Conservation (phyloP, 2,888 invertebrate genomes). For the Scaptomyza polygonia region DNA sequence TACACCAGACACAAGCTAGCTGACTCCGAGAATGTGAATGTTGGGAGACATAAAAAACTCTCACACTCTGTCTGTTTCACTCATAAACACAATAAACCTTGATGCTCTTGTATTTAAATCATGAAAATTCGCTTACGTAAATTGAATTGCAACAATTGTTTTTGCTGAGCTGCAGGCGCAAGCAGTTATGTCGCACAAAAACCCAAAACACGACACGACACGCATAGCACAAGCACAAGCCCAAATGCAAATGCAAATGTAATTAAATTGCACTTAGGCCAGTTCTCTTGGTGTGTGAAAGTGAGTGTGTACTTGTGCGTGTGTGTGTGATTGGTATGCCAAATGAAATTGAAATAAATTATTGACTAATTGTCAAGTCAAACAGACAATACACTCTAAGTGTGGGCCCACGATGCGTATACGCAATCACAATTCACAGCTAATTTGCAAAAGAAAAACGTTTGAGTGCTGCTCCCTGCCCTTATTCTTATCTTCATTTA, state of each 20-base stretch:
- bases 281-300: constrained; percentile 10
- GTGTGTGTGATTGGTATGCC: constrained; percentile 63
- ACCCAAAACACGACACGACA: constrained; percentile 31
- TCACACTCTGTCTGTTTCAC: background rate
- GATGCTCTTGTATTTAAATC: constrained; percentile 75
- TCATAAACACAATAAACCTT: constrained; percentile 44
- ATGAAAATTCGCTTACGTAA: constrained; percentile 76
- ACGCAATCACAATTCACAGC: constrained; percentile 59
- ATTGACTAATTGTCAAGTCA: constrained; percentile 82
- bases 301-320: constrained; percentile 1
- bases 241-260: constrained; percentile 62
- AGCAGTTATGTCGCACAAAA: constrained; percentile 65
- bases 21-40: constrained; percentile 43
- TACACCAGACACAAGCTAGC: constrained; percentile 27
- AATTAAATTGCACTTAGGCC: constrained; percentile 73
- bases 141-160: constrained; percentile 74
- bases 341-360: constrained; percentile 82
- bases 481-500: constrained; percentile 54
- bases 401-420: constrained; percentile 38
- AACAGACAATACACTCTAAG: constrained; percentile 42
- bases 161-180: constrained; percentile 51
- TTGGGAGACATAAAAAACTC: constrained; percentile 8
- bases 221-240: constrained; percentile 8
- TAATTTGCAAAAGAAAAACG: constrained; percentile 58
- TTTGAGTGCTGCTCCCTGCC: constrained; percentile 9